A percentile compares a stretch with the other conserved stretches of the same genome.
Conservation (phyloP, 2,113 vertebrate genomes). For the Scomber scombrus region DNA sequence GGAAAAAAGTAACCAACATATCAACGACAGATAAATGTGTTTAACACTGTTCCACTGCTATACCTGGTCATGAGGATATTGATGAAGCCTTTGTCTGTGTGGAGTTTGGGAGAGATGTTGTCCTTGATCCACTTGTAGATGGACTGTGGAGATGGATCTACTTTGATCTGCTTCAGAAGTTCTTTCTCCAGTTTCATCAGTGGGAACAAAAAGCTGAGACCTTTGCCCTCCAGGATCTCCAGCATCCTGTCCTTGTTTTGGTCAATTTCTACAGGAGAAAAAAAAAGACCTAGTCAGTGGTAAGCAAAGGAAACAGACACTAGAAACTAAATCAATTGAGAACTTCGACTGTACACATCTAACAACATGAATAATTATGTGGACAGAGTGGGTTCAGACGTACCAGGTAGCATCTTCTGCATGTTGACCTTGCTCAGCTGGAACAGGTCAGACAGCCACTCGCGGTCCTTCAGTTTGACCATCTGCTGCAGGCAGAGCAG, state of each 20-base stretch:
- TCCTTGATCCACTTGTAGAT: constrained; percentile 99
- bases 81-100: constrained; percentile 98
- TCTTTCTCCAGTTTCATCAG: constrained; percentile 99
- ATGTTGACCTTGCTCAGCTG: constrained; percentile 98
- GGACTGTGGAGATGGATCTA: constrained; percentile 95
- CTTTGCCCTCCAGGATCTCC: constrained; percentile 98
- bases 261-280: constrained; percentile 90
- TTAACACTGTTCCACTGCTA: neutral
- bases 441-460: constrained; percentile 97
- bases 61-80: constrained; percentile 99
- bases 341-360: neutral
- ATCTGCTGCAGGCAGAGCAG: constrained; percentile 98
- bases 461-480: constrained; percentile 94
- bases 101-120: constrained; percentile 98
- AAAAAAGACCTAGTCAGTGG: accelerated
- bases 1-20: neutral
- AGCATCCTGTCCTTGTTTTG: constrained; percentile 99
- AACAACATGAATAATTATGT: neutral
- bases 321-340: neutral
- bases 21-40: neutral
- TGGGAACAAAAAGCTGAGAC: constrained; percentile 97
- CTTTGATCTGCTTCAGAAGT: constrained; percentile 96
- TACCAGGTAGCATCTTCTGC: constrained; percentile 99
- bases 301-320: neutral
- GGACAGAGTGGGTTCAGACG: constrained; percentile 22